A percentile compares a stretch with the other conserved stretches of the same genome.
phyloP scores from a whole-genome alignment of 2,113 vertebrate species.

The Erythrocercus mccallii region DNA sequence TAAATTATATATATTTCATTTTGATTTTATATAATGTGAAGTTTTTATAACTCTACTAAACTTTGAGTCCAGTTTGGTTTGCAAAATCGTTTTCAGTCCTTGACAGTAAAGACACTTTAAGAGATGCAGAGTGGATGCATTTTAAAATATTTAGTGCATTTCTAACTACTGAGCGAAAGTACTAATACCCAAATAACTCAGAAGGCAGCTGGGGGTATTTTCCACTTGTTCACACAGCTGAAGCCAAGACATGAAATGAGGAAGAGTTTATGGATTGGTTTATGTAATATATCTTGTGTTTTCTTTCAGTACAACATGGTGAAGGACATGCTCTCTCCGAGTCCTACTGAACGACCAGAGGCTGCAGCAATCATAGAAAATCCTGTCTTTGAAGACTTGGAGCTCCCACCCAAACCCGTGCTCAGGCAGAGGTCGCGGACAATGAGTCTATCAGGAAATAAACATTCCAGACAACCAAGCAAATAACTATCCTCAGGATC shows the following conservation, averaged over 20 bases:
- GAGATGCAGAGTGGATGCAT: neutral
- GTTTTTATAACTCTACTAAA: neutral
- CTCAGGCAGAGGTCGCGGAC: slow-evolving; percentile 92
- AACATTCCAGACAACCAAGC: slow-evolving; percentile 80
- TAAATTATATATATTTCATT: neutral
- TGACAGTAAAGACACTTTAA: neutral
- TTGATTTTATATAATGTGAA: neutral
- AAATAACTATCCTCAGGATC: slow-evolving; percentile 64
- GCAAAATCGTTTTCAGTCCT: neutral
- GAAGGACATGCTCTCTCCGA: slow-evolving; percentile 88
- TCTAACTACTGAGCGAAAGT: neutral
- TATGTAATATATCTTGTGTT: neutral
- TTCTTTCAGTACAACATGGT: slow-evolving; percentile 87
- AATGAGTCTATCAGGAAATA: slow-evolving; percentile 87
- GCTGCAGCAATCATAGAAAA: slow-evolving; percentile 88
- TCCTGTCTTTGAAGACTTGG: slow-evolving; percentile 88
- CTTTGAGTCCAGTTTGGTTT: neutral
- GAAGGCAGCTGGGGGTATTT: neutral
- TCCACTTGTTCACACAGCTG: neutral
- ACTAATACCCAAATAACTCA: neutral
- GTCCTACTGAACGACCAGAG: slow-evolving; percentile 86
- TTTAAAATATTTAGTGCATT: neutral
- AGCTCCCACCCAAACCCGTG: slow-evolving; percentile 81
- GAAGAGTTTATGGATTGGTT: neutral
- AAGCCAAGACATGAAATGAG: neutral